Conservation (phyloP, 2,888 invertebrate genomes). For the Nemurella pictetii region DNA sequence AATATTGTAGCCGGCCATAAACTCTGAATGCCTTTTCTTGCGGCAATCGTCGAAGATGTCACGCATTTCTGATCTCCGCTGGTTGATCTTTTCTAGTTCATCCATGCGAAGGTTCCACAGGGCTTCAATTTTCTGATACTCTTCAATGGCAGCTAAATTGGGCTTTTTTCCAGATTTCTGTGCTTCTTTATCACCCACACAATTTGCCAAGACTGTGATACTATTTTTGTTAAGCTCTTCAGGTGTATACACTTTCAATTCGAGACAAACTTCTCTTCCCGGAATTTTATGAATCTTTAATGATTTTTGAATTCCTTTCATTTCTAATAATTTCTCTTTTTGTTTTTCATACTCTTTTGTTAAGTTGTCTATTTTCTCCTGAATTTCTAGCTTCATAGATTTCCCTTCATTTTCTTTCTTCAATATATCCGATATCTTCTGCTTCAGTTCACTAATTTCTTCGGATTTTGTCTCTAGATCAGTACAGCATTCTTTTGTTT, state of each 20-base stretch:
- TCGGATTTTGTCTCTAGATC: conserved; percentile 36
- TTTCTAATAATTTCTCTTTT: conserved; percentile 54
- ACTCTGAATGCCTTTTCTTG: conserved; percentile 76
- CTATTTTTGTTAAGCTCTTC: conserved; percentile 69
- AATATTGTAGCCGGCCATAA: conserved; percentile 82
- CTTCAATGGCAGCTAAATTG: conserved; percentile 73
- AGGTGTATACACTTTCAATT: conserved; percentile 60
- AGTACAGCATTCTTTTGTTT: conserved; percentile 41
- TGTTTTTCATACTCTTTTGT: conserved; percentile 57
- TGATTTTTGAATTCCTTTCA: conserved; percentile 58
- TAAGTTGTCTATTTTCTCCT: conserved; percentile 62
- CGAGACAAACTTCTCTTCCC: conserved; percentile 51
- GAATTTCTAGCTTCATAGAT: conserved; percentile 71
- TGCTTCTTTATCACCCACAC: conserved; percentile 51
- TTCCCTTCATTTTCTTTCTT: conserved; percentile 69
- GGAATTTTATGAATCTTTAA: conserved; percentile 68
- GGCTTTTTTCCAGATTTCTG: conserved; percentile 68
- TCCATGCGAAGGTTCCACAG: conserved; percentile 72
- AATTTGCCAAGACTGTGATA: conserved; percentile 49
- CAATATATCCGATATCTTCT: conserved; percentile 64
- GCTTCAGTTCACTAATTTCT: conserved; percentile 55
- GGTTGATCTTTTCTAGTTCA: conserved; percentile 80
- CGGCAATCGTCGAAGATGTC: conserved; percentile 67
- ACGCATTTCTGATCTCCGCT: conserved; percentile 75
- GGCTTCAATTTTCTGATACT: conserved; percentile 64